Evolutionary conservation across 2,113 vertebrate species (phyloP).

Genomic region (Agapornis roseicollis): DNA sequence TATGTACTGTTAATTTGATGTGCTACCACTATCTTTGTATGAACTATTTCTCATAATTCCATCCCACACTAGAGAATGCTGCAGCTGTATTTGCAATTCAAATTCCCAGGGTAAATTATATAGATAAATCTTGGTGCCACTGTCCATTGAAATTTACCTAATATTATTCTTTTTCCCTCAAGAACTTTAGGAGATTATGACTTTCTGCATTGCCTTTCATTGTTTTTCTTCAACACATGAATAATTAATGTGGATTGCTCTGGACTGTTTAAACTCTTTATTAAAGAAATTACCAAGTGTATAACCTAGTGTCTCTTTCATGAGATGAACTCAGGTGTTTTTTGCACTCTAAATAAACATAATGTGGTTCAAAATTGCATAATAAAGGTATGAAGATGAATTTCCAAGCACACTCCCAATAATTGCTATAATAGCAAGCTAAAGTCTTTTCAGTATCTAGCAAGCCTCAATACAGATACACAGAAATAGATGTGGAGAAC

Average conservation of each 20-base stretch:
- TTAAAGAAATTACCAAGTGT: slow-evolving; percentile 11
- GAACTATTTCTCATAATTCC: background rate
- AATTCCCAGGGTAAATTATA: background rate
- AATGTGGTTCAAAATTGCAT: background rate
- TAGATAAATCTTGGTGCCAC: slow-evolving; percentile 28
- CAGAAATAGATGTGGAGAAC: background rate
- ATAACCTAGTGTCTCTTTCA: background rate
- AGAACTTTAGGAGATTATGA: background rate
- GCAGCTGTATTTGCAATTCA: background rate
- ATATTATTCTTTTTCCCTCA: slow-evolving; percentile 29
- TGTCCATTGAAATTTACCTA: slow-evolving; percentile 9
- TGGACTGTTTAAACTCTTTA: slow-evolving; percentile 22
- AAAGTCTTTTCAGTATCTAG: background rate
- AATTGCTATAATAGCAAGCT: background rate
- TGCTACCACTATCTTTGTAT: background rate
- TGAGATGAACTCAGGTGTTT: background rate
- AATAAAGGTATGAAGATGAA: background rate
- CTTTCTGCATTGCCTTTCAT: slow-evolving; percentile 20
- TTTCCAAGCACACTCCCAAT: background rate
- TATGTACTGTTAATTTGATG: background rate
- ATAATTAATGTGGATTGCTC: slow-evolving; percentile 17
- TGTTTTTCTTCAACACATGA: background rate
- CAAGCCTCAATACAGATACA: background rate
- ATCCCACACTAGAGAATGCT: background rate
- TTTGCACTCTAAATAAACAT: background rate